Percentiles rank a stretch among this genome's conserved stretches.
These are phyloP conservation scores for Ostrea edulis DNA, from an alignment of 1,140 invertebrate species.

Conservation along the genomic window DNA sequence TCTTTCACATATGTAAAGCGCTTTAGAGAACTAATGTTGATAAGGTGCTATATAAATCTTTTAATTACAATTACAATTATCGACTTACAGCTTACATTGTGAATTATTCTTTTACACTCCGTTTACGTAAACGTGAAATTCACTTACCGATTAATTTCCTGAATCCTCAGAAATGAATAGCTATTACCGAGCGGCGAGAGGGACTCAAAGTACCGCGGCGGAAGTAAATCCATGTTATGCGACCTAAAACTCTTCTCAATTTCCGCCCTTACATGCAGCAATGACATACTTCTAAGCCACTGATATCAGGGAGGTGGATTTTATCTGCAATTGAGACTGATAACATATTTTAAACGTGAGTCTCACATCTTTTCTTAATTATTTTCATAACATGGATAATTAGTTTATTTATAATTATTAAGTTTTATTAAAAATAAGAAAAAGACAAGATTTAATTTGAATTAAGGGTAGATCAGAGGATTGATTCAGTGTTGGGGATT, in stretches of 20 bases:
- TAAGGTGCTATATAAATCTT: too few species aligned
- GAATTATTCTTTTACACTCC: neutral
- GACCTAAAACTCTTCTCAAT: slow-evolving; percentile 23
- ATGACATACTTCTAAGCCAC: neutral
- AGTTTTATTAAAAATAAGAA: too few species aligned
- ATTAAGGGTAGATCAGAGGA: too few species aligned
- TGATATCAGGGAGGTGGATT: neutral
- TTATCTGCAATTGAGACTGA: neutral
- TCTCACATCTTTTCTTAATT: neutral
- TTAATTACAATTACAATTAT: neutral
- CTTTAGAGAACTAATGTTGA: too few species aligned
- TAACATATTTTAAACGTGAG: neutral
- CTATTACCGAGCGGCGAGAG: neutral
- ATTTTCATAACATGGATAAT: neutral
- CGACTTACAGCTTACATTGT: neutral
- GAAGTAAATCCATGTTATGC: neutral
- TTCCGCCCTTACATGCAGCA: neutral
- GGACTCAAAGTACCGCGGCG: neutral
- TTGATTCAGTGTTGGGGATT: too few species aligned
- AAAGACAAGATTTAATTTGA: too few species aligned
- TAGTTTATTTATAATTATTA: too few species aligned
- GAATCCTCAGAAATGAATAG: neutral
- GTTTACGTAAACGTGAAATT: slow-evolving; percentile 17
- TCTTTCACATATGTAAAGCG: too few species aligned
- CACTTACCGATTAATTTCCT: slow-evolving; percentile 3